phyloP scores from a whole-genome alignment of 2,113 vertebrate genomes.

The Polypterus bichir region DNA sequence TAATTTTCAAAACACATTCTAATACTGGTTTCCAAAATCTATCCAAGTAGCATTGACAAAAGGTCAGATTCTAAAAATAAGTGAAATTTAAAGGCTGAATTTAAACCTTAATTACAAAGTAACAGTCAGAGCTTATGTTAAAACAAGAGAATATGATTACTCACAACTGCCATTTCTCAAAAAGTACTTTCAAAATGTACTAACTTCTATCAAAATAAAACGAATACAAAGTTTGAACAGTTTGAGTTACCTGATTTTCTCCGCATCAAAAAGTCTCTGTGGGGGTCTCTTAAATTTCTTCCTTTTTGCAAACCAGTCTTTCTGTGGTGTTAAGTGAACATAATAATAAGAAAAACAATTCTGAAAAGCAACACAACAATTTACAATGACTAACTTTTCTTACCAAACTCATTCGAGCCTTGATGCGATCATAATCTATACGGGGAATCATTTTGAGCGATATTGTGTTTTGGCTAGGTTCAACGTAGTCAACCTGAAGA shows the following conservation, averaged over 20 bases:
- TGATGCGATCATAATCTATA: constrained; percentile 87
- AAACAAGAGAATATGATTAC: too few relatives aligned
- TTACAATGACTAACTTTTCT: neutral
- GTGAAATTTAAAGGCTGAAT: too few relatives aligned
- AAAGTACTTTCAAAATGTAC: too few relatives aligned
- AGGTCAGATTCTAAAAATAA: too few relatives aligned
- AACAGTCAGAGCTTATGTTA: too few relatives aligned
- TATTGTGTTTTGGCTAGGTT: constrained; percentile 91
- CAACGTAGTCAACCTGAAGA: constrained; percentile 79
- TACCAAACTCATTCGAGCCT: constrained; percentile 88
- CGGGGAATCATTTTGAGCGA: constrained; percentile 93
- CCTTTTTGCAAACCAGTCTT: constrained; percentile 87
- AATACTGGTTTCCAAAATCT: too few relatives aligned
- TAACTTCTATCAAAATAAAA: too few relatives aligned
- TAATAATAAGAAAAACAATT: neutral
- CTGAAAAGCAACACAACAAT: neutral
- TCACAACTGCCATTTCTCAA: too few relatives aligned
- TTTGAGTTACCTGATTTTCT: constrained; percentile 74
- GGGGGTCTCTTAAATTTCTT: constrained; percentile 88
- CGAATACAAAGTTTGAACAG: too few relatives aligned
- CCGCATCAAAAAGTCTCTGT: constrained; percentile 79
- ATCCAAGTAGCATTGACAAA: too few relatives aligned
- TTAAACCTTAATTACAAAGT: too few relatives aligned
- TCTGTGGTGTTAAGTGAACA: constrained; percentile 39
- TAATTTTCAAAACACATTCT: too few relatives aligned